Evolutionary conservation across 2,888 invertebrate genomes (phyloP), one percentile per base, ranked within the genome.

Genomic region (Hypomecis atomaria): DNA sequence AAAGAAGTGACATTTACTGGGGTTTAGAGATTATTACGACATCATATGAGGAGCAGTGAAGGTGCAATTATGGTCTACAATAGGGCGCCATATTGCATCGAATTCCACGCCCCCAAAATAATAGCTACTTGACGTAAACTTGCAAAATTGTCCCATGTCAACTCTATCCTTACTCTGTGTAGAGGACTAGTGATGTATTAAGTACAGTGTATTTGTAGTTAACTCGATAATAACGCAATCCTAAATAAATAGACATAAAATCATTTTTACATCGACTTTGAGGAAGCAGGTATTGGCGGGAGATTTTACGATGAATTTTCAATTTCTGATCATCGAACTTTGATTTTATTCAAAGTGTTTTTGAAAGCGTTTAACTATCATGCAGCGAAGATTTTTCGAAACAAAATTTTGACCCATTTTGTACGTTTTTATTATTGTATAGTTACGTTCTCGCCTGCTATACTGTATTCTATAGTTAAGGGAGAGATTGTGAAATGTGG

Each of bases 341-440:
- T 67, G 42, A 65, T 54, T 36, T 23, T 45, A 47, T 37, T 37
- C 45, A 65, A 64, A 56, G 65, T 71, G 71, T 78, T 78, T 80
- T 78, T 66, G 75, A 78, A 69, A 64, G 72, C 69, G 71, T 78
- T 74, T 74, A 69, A 72, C 8, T 69, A 72, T 65, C 58, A 66
- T 60, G 66, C 67, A 70, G 66, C 72, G 67, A 77, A 70, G 58
- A 62, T 68, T 75, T 78, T 77, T 78, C 71, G 71, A 73, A 76
- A 70, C 65, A 66, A 65, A 67, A 71, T 66, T 70, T 72, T 72
- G 75, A 80, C 75, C 70, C 70, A 77, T 75, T 83, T 85, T 84
- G 78, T 82, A 85, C 64, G 71, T 82, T 82, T 83, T 71, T 81
- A 79, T 67, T 65, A 71, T 72, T 68, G 64, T 62, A 69, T 83